Base-by-base conservation (phyloP, 1,140 invertebrate species). In the Oscheius sp. region DNA sequence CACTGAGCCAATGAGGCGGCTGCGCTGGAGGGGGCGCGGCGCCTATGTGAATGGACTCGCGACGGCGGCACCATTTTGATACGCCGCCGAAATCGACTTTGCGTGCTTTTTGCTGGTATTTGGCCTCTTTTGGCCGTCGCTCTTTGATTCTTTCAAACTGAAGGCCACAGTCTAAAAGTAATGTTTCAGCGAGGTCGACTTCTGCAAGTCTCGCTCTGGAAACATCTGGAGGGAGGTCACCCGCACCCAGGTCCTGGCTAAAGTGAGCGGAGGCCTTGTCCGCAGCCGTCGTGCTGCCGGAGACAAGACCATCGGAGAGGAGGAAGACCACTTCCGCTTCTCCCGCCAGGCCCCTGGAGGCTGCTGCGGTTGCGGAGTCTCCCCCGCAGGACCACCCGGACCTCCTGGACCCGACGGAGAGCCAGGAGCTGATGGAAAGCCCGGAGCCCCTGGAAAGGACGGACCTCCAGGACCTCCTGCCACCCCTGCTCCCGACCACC, bases 1-100 rank as follows among this genome's bases (percentile, higher is more conserved):
- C 76, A 67, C 76, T 78, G 73, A 78, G 76, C 76, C 76, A 78
- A 78, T 78, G 73, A 78, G 76, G 76, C 76, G 52, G n/a, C n/a
- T n/a, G n/a, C n/a, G n/a, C n/a, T n/a, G n/a, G n/a, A n/a, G n/a
- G n/a, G n/a, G n/a, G n/a, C n/a, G n/a, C n/a, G n/a, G n/a, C n/a
- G n/a, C n/a, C n/a, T n/a, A n/a, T n/a, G n/a, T n/a, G n/a, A n/a
- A n/a, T n/a, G n/a, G n/a, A n/a, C n/a, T n/a, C n/a, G n/a, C n/a
- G n/a, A n/a, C n/a, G n/a, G n/a, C n/a, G n/a, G n/a, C n/a, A n/a
- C n/a, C n/a, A n/a, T n/a, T n/a, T n/a, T n/a, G n/a, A n/a, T n/a
- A n/a, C n/a, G n/a, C n/a, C n/a, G n/a, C n/a, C n/a, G n/a, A n/a
- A n/a, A n/a, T n/a, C n/a, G n/a, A n/a, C n/a, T n/a, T n/a, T n/a